phyloP scores from a whole-genome alignment of 2,888 invertebrate species.

The Crepidodera aurea region DNA sequence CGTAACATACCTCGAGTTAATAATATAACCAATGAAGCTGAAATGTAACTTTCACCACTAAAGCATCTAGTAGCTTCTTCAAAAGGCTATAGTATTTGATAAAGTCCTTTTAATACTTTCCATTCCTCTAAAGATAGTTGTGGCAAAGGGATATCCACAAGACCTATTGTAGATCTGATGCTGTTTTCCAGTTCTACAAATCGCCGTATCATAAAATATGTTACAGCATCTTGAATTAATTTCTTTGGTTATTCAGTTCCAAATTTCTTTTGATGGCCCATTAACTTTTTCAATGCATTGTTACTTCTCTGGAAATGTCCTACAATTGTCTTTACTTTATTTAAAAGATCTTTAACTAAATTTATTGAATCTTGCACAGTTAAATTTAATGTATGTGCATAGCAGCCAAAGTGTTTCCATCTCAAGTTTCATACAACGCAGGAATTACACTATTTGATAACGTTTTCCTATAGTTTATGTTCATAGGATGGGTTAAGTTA shows the following conservation, averaged over 20 bases:
- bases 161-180: slow-evolving; percentile 39
- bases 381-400: slow-evolving; percentile 33
- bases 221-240: slow-evolving; percentile 38
- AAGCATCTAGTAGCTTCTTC: slow-evolving; percentile 43
- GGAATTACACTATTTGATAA: slow-evolving; percentile 27
- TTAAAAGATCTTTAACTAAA: background rate
- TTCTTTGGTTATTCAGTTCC: slow-evolving; percentile 31
- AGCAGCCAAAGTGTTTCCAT: slow-evolving; percentile 23
- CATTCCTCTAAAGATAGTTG: slow-evolving; percentile 33
- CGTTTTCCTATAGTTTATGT: slow-evolving; percentile 26
- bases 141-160: slow-evolving; percentile 34
- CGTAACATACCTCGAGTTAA: slow-evolving; percentile 34
- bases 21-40: slow-evolving; percentile 38
- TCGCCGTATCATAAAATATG: slow-evolving; percentile 41
- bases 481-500: slow-evolving; percentile 29
- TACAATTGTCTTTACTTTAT: slow-evolving; percentile 33
- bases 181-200: slow-evolving; percentile 36
- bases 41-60: slow-evolving; percentile 44
- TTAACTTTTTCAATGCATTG: slow-evolving; percentile 25
- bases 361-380: slow-evolving; percentile 23
- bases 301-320: slow-evolving; percentile 30
- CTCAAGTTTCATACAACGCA: slow-evolving; percentile 21
- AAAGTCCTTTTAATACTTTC: slow-evolving; percentile 39
- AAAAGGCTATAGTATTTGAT: slow-evolving; percentile 43
- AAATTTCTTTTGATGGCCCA: slow-evolving; percentile 16